A percentile compares a stretch with the other conserved stretches of the same genome.
Evolutionary conservation across 2,113 vertebrate genomes (phyloP).

Genomic region (Saccopteryx leptura): DNA sequence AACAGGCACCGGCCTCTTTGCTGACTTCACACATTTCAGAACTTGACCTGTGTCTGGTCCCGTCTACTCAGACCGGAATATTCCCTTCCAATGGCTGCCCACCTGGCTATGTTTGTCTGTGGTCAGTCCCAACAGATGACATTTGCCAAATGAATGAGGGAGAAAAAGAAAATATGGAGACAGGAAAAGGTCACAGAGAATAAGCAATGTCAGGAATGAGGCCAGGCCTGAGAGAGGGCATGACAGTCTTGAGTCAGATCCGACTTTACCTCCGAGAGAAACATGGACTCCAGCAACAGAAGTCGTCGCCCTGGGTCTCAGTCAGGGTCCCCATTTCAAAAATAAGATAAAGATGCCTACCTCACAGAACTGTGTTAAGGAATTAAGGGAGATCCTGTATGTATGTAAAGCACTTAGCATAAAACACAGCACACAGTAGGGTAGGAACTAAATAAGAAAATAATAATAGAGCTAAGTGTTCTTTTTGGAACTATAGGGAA

Average conservation of each 20-base stretch:
- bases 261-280: not conserved
- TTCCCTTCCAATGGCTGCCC: not conserved
- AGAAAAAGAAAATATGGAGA: conserved; percentile 38
- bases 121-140: not conserved
- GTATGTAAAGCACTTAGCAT: not conserved
- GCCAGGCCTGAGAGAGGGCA: not conserved
- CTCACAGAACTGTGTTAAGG: not conserved
- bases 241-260: not conserved
- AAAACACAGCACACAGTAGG: not conserved
- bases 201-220: conserved; percentile 20
- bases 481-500: not conserved
- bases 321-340: not conserved
- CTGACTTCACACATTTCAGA: not conserved
- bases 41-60: not conserved
- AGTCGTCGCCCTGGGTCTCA: not conserved
- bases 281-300: not conserved
- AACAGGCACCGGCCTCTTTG: not conserved
- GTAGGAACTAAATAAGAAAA: not conserved
- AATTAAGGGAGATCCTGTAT: not conserved
- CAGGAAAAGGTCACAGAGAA: conserved; percentile 43
- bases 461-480: not conserved
- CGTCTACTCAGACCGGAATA: not conserved
- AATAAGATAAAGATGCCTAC: not conserved
- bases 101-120: not conserved
- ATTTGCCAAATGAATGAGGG: not conserved